Evolutionary conservation across 2,113 vertebrate species (phyloP).

Genomic region (Cebidichthys violaceus): DNA sequence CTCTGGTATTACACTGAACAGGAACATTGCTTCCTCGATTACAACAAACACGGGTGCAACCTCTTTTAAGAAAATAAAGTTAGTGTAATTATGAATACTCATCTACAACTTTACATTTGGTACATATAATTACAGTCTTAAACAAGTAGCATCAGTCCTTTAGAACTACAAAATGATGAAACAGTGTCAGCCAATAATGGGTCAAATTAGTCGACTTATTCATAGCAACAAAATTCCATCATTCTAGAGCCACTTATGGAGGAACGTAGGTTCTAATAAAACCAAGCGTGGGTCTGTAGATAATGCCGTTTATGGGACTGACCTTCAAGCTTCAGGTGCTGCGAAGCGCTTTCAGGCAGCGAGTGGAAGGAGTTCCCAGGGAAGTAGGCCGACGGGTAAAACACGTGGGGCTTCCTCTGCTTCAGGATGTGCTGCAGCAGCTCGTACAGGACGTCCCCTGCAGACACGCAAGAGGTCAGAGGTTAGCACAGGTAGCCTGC

Average conservation of each 20-base stretch:
- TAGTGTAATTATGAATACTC: neutral
- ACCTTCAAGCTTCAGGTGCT: constrained; percentile 96
- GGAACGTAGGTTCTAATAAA: neutral
- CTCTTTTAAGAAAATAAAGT: neutral
- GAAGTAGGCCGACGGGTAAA: constrained; percentile 92
- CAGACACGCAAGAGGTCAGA: constrained; percentile 46
- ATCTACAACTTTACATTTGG: neutral
- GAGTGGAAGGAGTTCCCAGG: constrained; percentile 92
- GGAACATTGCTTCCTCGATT: constrained; percentile 26
- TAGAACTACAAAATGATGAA: neutral
- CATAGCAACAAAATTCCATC: neutral
- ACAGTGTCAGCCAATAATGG: neutral
- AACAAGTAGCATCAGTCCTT: neutral
- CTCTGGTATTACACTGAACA: constrained; percentile 16
- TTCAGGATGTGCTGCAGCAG: constrained; percentile 98
- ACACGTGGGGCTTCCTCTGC: constrained; percentile 90
- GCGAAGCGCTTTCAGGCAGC: constrained; percentile 87
- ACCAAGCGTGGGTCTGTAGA: neutral
- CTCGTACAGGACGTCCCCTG: constrained; percentile 98
- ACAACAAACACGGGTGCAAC: neutral
- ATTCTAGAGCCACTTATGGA: neutral
- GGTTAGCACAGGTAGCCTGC: constrained; percentile 13
- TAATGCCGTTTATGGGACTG: constrained; percentile 22
- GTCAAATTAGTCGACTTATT: neutral
- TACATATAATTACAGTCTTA: neutral